Evolutionary conservation across 2,888 invertebrate species (phyloP).

Genomic region (Ischnus inquisitorius): DNA sequence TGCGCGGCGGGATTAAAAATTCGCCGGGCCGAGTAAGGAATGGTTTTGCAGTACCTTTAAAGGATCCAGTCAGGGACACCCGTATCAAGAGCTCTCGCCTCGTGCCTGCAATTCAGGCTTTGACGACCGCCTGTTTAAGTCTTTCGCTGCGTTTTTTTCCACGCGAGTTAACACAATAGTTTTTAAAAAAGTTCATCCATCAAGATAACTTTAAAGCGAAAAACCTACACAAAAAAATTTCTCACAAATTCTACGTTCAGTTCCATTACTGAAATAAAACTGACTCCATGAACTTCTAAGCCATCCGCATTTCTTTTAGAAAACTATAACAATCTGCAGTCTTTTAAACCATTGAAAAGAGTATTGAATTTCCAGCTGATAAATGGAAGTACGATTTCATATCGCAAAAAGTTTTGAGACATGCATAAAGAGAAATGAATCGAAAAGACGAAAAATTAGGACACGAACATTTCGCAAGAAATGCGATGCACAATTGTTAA

Average conservation of each 20-base stretch:
- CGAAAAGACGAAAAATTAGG: not conserved
- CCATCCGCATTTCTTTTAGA: no score
- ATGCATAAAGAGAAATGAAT: not conserved
- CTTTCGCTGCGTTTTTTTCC: not conserved
- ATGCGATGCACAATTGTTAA: conserved; percentile 27
- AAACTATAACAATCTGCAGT: no score
- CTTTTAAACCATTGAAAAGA: not conserved
- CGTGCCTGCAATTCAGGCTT: not conserved
- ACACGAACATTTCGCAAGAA: not conserved
- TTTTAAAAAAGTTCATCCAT: not conserved
- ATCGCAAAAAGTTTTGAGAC: not conserved
- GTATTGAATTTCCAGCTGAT: not conserved
- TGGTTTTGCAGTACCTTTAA: conserved; percentile 57
- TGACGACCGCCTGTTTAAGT: not conserved
- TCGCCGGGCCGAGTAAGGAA: conserved; percentile 62
- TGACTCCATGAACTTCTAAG: no score
- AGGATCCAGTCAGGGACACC: conserved; percentile 53
- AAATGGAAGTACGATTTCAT: not conserved
- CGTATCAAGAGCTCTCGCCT: conserved; percentile 26
- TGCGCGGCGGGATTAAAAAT: conserved; percentile 42
- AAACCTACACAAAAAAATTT: not conserved
- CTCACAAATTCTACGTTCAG: no score
- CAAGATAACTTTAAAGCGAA: not conserved
- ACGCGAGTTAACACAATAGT: not conserved
- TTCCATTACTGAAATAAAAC: not conserved